phyloP scores from a whole-genome alignment of 2,113 vertebrate species.

The Lethenteron camtschaticum region DNA sequence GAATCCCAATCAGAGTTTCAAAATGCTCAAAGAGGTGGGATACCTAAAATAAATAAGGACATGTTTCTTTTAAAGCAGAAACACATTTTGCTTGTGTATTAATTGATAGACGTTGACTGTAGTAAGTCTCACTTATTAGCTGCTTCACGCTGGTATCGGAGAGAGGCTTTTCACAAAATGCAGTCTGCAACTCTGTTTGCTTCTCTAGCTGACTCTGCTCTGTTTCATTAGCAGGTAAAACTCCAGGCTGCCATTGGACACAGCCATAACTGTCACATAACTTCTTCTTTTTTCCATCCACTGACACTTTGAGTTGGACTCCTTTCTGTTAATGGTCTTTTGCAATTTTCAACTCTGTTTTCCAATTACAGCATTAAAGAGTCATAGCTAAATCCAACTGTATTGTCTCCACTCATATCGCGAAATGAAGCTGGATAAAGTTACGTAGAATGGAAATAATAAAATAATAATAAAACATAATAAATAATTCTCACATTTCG shows the following conservation, averaged over 20 bases:
- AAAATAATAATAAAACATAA: too few relatives aligned
- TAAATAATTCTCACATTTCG: too few relatives aligned
- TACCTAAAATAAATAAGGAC: slow-evolving; percentile 9
- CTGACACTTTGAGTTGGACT: too few relatives aligned
- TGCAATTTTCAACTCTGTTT: slow-evolving; percentile 9
- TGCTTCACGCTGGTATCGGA: slow-evolving; percentile 2
- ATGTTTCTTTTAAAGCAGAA: slow-evolving; percentile 8
- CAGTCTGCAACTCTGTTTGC: too few relatives aligned
- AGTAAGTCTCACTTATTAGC: too few relatives aligned
- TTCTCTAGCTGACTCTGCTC: too few relatives aligned
- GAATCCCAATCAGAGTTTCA: slow-evolving; percentile 1
- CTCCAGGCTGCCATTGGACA: slow-evolving; percentile 8
- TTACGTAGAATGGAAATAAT: too few relatives aligned
- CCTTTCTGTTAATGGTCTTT: background rate
- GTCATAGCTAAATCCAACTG: slow-evolving; percentile 7
- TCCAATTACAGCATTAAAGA: slow-evolving; percentile 8
- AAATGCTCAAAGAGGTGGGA: slow-evolving; percentile 10
- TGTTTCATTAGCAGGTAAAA: background rate
- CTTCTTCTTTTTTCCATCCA: background rate
- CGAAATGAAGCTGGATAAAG: slow-evolving; percentile 6
- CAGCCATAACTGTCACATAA: slow-evolving; percentile 6
- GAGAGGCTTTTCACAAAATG: slow-evolving; percentile 6
- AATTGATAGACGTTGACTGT: too few relatives aligned
- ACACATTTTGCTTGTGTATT: too few relatives aligned
- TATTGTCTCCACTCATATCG: slow-evolving; percentile 7